These are phyloP conservation scores for Corythornis leucogaster DNA, from an alignment of 2,797 vertebrate species.

Conservation along the genomic window DNA sequence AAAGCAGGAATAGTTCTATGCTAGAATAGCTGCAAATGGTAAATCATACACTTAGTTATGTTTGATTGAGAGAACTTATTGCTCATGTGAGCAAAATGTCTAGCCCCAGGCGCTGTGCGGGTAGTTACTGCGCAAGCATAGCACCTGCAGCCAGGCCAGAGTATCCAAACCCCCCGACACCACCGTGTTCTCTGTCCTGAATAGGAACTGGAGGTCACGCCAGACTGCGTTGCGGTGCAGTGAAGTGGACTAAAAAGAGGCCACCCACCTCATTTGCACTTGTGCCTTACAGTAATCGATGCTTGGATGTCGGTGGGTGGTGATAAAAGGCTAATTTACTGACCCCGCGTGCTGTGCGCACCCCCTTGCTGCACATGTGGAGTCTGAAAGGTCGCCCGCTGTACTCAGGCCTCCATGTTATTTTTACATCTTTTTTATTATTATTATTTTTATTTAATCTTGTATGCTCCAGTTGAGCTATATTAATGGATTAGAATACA, in stretches of 20 bases:
- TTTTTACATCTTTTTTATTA: constrained; percentile 11
- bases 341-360: not conserved
- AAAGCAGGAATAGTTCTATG: constrained; percentile 22
- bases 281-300: constrained; percentile 24
- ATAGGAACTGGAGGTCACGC: constrained; percentile 56
- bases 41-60: constrained; percentile 54
- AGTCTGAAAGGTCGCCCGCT: not conserved
- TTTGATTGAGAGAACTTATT: constrained; percentile 65
- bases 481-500: constrained; percentile 68
- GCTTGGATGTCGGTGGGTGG: constrained; percentile 43
- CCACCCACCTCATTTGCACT: constrained; percentile 61
- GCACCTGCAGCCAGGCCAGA: constrained; percentile 51
- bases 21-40: constrained; percentile 42
- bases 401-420: not conserved
- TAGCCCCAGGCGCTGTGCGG: not conserved
- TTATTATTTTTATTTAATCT: constrained; percentile 6
- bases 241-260: constrained; percentile 58
- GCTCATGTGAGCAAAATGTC: constrained; percentile 59
- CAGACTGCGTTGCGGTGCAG: constrained; percentile 23
- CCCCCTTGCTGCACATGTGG: constrained; percentile 1
- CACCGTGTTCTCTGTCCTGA: not conserved
- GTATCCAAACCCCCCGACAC: constrained; percentile 33
- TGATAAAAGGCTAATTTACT: constrained; percentile 50
- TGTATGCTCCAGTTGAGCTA: constrained; percentile 61
- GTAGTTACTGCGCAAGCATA: constrained; percentile 23